Base-by-base conservation (phyloP, 2,888 invertebrate genomes). In the Andrena hattorfiana region DNA sequence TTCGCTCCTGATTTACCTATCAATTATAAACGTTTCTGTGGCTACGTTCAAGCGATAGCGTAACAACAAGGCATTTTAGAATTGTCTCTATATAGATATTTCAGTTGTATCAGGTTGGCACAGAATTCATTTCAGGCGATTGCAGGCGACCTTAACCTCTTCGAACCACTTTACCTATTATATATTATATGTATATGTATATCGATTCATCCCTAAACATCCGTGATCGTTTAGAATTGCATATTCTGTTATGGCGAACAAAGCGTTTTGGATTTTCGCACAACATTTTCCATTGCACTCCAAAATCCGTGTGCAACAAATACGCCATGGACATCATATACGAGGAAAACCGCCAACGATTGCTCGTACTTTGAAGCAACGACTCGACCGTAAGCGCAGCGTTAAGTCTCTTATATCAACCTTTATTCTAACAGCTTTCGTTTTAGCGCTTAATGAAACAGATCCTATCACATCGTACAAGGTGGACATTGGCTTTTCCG, bases 281-380 rank as follows among this genome's bases (percentile, higher is more conserved):
- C 71, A 49, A 63, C 59, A 72, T 8, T 35, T 72, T n/a, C 4
- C 54, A 1, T 7, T 68, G 4, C n/a, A 8, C 0, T 8, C 49
- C 1, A 59, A 51, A 13, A 28, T 59, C 60, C 23, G 35, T 23
- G 7, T 64, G 8, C 48, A 51, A 54, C 90, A 91, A 62, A 67
- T 91, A 35, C 87, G 92, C 63, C 74, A 86, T 62, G 95, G 96
- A 1, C 97, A 97, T 92, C 95, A 94, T 83, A 85, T 97, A 56
- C 87, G 89, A 8, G 98, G 97, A 81, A 96, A 96, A 94, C 95
- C 97, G 10, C 97, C 97, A 4, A 96, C 96, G 54, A 94, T 95
- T 62, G 97, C 97, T 42, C 95, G 95, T 90, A 95, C 95, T 0
- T 93, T 98, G 78, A 95, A 96, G 89, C 96, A 97, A 91, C 95